Evolutionary conservation across 92 coral and sea anemone species (phyloP), one percentile per base, ranked within the genome.

Genomic region (Meandrina meandrites): DNA sequence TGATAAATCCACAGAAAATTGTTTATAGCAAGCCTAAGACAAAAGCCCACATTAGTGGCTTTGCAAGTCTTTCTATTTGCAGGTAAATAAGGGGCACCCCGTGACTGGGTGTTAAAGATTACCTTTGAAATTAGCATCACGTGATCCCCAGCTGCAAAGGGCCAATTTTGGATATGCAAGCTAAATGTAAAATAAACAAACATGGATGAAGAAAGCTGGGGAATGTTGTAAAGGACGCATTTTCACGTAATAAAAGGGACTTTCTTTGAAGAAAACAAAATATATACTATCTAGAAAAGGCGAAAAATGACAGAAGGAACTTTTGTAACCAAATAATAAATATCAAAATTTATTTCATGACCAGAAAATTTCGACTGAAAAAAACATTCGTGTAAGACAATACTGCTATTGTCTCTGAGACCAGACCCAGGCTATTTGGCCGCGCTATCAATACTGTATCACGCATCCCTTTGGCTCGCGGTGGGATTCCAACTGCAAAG

Each of bases 381-480:
- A 37, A 73, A 18, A 35, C 15, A 15, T 60, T 36, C 28, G 28
- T 37, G 79, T 17, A 74, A 84, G 30, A 84, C 87, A 84, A 84
- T 73, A 75, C 72, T 3, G 34, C 73, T 34, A 84, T 84, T 84
- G 87, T 84, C 60, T 84, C 51, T 8, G 21, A 9, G 45, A 37
- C 57, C 80, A 84, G 73, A 18, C 87, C 87, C 87, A 84, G 87
- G 74, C 87, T 84, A 37, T 73, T n/a, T 77, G 80, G 75, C 86
- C 87, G 87, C 80, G 79, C 80, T 54, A 84, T 75, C 87, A 84
- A 84, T 84, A 84, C 87, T 27, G 87, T 56, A 84, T 84, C 87
- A 84, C 87, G 87, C 87, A 74, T 54, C n/a, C n/a, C n/a, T n/a
- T 74, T 47, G 42, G 73, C 87, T 74, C 73, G 87, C 62, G 87